A percentile compares a stretch with the other conserved stretches of the same genome.
phyloP scores from a whole-genome alignment of 2,888 invertebrate species.

The Lutraria lutraria region DNA sequence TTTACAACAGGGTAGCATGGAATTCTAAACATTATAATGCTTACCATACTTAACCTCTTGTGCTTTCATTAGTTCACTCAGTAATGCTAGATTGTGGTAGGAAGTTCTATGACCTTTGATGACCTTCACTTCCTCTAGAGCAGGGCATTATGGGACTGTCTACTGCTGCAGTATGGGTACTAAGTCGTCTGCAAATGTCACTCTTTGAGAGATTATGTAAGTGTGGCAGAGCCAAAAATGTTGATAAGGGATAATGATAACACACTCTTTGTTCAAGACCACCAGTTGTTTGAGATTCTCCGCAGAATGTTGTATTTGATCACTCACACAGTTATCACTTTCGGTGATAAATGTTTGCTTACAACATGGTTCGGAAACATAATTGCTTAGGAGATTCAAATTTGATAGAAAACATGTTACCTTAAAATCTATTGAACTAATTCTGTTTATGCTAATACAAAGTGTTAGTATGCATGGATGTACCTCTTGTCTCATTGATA shows the following conservation, averaged over 20 bases:
- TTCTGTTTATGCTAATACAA: no score
- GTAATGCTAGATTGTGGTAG: conserved; percentile 29
- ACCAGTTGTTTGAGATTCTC: conserved; percentile 22
- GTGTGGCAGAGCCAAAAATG: conserved; percentile 32
- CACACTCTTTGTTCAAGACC: conserved; percentile 33
- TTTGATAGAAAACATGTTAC: no score
- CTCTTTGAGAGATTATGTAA: conserved; percentile 37
- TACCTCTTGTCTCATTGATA: no score
- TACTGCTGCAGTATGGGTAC: conserved; percentile 34
- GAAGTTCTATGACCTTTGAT: conserved; percentile 36
- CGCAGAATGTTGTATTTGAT: conserved; percentile 11
- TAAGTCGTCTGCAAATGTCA: conserved; percentile 42
- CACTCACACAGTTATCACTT: neutral
- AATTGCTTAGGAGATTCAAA: neutral
- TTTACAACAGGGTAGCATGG: conserved; percentile 31
- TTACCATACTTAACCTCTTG: neutral
- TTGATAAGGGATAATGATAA: conserved; percentile 39
- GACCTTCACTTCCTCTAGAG: conserved; percentile 41
- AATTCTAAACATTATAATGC: neutral
- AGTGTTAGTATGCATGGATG: no score
- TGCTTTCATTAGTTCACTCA: conserved; percentile 2
- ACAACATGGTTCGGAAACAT: neutral
- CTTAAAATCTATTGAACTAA: no score
- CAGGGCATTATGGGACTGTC: conserved; percentile 41
- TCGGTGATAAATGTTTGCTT: neutral